phyloP scores from a whole-genome alignment of 2,113 vertebrate species.

The Eleginops maclovinus region DNA sequence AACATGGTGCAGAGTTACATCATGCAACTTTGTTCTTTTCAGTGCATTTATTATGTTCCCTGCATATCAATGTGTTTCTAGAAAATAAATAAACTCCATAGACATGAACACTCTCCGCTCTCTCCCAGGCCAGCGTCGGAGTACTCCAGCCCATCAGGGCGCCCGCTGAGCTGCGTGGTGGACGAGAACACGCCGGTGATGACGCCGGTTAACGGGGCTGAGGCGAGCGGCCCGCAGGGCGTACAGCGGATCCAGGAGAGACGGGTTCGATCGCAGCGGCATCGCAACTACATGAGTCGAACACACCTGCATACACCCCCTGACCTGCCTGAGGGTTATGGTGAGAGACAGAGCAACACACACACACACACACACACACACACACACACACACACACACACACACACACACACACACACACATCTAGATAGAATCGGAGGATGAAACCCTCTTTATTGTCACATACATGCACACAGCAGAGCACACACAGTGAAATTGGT shows the following conservation, averaged over 20 bases:
- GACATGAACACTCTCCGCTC: neutral
- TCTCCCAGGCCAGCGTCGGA: conserved; percentile 91
- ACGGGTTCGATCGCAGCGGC: conserved; percentile 93
- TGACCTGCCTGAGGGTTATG: conserved; percentile 95
- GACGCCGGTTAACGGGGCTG: conserved; percentile 90
- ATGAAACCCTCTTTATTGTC: too few species aligned
- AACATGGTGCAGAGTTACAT: neutral
- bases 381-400: neutral
- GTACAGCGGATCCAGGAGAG: conserved; percentile 91
- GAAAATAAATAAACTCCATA: neutral
- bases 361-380: neutral
- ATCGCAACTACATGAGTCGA: conserved; percentile 98
- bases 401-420: neutral
- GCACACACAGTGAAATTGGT: too few species aligned
- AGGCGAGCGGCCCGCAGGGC: conserved; percentile 87
- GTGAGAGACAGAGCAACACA: conserved; percentile 74
- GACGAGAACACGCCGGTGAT: conserved; percentile 94
- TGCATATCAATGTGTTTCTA: too few species aligned
- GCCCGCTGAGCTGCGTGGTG: conserved; percentile 94
- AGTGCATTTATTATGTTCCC: too few species aligned
- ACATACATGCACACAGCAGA: too few species aligned
- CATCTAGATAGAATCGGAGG: too few species aligned
- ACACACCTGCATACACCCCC: conserved; percentile 96
- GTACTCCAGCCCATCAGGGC: conserved; percentile 93
- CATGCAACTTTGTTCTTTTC: neutral